Conservation (phyloP, 2,888 invertebrate genomes). For the Nomada ruficornis region DNA sequence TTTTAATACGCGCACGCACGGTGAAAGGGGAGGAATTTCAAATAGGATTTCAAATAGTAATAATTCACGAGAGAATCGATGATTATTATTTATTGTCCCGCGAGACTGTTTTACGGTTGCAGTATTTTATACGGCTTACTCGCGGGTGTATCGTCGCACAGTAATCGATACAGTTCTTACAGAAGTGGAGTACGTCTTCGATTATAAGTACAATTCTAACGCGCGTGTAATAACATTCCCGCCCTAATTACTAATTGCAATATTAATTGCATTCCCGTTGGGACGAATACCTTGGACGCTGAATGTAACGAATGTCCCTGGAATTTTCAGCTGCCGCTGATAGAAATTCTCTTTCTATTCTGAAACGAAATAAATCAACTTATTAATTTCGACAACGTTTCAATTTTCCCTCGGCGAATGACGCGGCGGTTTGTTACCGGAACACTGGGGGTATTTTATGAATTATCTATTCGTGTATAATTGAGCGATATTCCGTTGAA, state of each 20-base stretch:
- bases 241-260: constrained; percentile 17
- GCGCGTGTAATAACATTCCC: neutral
- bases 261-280: constrained; percentile 21
- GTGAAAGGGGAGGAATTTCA: neutral
- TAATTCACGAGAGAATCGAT: too few species aligned
- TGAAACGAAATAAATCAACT: neutral
- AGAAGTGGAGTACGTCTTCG: neutral
- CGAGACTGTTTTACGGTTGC: neutral
- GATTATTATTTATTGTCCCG: too few species aligned
- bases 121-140: neutral
- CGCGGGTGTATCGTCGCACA: neutral
- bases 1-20: constrained; percentile 29
- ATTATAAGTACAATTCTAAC: constrained; percentile 11
- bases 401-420: too few species aligned
- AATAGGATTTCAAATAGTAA: too few species aligned
- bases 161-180: neutral
- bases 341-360: neutral
- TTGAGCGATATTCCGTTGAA: neutral
- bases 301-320: neutral
- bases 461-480: neutral
- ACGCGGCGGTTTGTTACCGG: too few species aligned
- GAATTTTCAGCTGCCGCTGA: neutral
- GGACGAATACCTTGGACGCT: neutral
- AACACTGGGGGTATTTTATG: too few species aligned
- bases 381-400: neutral